A percentile compares a stretch with the other conserved stretches of the same genome.
Conservation (phyloP, 2,797 vertebrate genomes). For the Hephaestus fuliginosus region DNA sequence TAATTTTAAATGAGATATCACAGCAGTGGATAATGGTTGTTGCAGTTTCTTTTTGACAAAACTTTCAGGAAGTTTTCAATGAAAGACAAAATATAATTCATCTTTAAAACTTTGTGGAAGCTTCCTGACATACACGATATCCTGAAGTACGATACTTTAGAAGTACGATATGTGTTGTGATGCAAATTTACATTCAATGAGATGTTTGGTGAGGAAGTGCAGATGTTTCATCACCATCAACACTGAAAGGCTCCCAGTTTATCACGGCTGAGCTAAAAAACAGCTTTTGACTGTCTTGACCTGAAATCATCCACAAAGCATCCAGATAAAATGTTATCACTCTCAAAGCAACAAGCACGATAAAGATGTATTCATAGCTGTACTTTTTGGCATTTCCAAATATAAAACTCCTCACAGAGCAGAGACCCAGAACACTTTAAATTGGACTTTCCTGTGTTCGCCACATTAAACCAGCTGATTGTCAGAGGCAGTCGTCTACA, state of each 20-base stretch:
- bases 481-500: slow-evolving; percentile 28
- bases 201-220: not conserved
- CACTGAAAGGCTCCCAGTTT: not conserved
- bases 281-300: not conserved
- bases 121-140: not conserved
- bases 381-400: slow-evolving; percentile 1
- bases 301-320: not conserved
- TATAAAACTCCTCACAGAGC: not conserved
- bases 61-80: not conserved
- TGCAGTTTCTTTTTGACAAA: not conserved
- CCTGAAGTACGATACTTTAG: not conserved
- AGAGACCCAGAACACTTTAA: slow-evolving; percentile 18
- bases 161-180: not conserved
- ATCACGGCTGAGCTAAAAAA: not conserved
- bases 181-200: not conserved
- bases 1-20: not conserved
- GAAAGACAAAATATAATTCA: not conserved
- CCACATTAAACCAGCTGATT: slow-evolving; percentile 22
- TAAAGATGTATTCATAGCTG: not conserved
- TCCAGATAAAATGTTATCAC: not conserved
- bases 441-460: not conserved
- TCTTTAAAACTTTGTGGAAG: not conserved
- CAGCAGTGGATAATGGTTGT: not conserved
- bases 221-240: not conserved
- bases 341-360: not conserved